These are phyloP conservation scores for Hippocampus abdominalis DNA, from an alignment of 2,113 vertebrate genomes.

Conservation along the genomic window DNA sequence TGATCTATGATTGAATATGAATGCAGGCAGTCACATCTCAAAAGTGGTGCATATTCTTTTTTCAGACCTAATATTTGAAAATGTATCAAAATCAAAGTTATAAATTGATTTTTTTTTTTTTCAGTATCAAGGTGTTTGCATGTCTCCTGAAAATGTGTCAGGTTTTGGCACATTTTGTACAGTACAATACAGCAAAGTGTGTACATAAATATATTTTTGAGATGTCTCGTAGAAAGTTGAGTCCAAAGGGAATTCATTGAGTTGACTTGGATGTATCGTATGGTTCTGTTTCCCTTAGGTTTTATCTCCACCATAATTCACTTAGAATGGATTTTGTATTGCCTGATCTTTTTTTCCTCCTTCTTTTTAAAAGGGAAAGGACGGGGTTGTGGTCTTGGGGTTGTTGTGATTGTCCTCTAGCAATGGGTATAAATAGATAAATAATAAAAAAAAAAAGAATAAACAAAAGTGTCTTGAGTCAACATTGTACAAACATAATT, in stretches of 20 bases:
- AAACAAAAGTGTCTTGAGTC: conserved; percentile 2
- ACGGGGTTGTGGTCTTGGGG: conserved; percentile 36
- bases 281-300: conserved; percentile 10
- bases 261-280: conserved; percentile 57
- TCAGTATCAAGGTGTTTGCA: conserved; percentile 62
- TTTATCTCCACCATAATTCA: conserved; percentile 54
- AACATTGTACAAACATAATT: background rate
- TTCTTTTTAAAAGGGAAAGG: conserved; percentile 59
- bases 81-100: conserved; percentile 5
- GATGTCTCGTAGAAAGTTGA: conserved; percentile 68
- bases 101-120: conserved; percentile 30
- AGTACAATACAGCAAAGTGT: conserved; percentile 75
- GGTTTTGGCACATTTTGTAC: conserved; percentile 85
- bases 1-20: conserved; percentile 9
- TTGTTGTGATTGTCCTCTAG: conserved; percentile 72
- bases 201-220: conserved; percentile 76
- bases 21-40: conserved; percentile 7
- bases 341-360: conserved; percentile 67
- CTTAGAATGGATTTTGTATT: conserved; percentile 72
- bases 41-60: conserved; percentile 11
- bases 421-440: conserved; percentile 71
- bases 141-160: conserved; percentile 72
- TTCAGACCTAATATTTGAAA: conserved; percentile 14
- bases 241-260: conserved; percentile 55
- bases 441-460: conserved; percentile 31